Percentiles rank a stretch among this genome's conserved stretches.
phyloP scores from a whole-genome alignment of 2,888 invertebrate genomes.

The Ornithoptera priamus region DNA sequence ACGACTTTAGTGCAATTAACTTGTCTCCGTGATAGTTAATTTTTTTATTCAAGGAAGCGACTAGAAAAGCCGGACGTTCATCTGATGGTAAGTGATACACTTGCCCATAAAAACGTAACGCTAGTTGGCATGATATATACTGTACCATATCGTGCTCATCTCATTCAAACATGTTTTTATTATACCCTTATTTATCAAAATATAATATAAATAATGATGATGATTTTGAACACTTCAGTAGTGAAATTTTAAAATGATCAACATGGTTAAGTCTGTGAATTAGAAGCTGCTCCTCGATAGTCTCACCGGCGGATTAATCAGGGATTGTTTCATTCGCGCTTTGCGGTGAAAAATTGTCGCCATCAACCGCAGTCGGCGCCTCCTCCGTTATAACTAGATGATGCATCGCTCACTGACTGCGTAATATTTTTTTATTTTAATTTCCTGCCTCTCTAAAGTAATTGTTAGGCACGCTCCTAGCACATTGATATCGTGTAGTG shows the following conservation, averaged over 20 bases:
- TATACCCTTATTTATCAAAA: too few relatives aligned
- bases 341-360: slow-evolving; percentile 74
- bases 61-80: too few relatives aligned
- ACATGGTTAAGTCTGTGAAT: slow-evolving; percentile 37
- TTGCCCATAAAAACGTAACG: too few relatives aligned
- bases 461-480: slow-evolving; percentile 2
- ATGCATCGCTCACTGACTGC: slow-evolving; percentile 56
- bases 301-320: slow-evolving; percentile 74
- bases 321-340: slow-evolving; percentile 68
- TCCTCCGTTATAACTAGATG: slow-evolving; percentile 60
- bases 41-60: too few relatives aligned
- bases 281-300: slow-evolving; percentile 58
- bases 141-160: too few relatives aligned
- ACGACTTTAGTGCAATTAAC: too few relatives aligned
- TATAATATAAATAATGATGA: too few relatives aligned
- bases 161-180: too few relatives aligned
- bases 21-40: too few relatives aligned
- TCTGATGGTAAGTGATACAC: too few relatives aligned
- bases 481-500: background rate
- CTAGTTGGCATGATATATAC: too few relatives aligned
- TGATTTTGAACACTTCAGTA: too few relatives aligned
- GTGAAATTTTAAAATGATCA: slow-evolving; percentile 40
- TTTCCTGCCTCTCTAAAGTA: slow-evolving; percentile 14
- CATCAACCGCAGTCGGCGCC: slow-evolving; percentile 59
- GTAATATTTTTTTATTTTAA: slow-evolving; percentile 35